Evolutionary conservation across 2,113 vertebrate species (phyloP).

Genomic region (Gambusia affinis): DNA sequence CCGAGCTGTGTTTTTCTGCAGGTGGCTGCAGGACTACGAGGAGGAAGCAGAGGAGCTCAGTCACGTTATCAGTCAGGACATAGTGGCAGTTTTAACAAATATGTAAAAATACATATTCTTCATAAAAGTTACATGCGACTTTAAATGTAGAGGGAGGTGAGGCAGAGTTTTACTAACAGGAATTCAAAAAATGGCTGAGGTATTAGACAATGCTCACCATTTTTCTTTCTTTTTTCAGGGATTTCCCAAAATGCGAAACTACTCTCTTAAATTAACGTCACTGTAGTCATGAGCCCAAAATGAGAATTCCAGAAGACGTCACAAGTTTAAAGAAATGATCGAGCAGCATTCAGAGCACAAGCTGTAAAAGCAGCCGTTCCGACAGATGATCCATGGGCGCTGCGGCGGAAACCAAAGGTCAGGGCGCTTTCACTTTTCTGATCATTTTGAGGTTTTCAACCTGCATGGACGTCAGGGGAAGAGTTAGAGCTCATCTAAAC

Average conservation of each 20-base stretch:
- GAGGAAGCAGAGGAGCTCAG: no score
- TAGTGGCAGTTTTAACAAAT: no score
- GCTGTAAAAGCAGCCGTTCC: slow-evolving; percentile 11
- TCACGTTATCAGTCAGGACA: no score
- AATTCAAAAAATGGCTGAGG: no score
- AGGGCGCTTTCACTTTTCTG: neutral
- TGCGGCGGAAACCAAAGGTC: neutral
- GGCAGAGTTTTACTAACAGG: no score
- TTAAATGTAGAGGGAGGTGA: neutral
- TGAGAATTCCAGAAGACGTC: slow-evolving; percentile 21
- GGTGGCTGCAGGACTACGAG: no score
- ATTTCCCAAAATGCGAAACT: slow-evolving; percentile 36
- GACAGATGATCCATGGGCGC: slow-evolving; percentile 67
- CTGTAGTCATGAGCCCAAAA: neutral
- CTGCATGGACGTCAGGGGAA: neutral
- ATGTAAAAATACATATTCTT: no score
- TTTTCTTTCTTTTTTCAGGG: neutral
- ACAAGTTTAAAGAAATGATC: slow-evolving; percentile 3
- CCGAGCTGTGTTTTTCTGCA: no score
- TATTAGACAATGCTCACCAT: neutral
- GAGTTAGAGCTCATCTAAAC: slow-evolving; percentile 2
- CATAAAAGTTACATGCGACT: no score
- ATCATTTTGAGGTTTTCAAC: neutral
- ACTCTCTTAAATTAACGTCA: slow-evolving; percentile 14
- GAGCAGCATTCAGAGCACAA: slow-evolving; percentile 46